Conservation (phyloP, 2,113 vertebrate species). For the Rhizomys pruinosus region DNA sequence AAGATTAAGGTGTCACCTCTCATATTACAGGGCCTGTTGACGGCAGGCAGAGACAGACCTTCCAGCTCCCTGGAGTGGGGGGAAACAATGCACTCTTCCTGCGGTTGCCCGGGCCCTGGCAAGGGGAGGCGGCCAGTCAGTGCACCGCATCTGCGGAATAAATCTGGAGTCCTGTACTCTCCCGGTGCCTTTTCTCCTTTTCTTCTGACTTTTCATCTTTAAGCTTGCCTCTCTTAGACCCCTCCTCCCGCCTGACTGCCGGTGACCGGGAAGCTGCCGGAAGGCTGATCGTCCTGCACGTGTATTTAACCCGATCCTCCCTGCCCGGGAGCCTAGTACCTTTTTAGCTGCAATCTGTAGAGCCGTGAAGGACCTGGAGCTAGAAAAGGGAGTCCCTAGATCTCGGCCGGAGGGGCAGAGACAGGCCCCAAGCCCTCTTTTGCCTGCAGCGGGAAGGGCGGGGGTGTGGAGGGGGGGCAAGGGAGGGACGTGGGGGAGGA, state of each 20-base stretch:
- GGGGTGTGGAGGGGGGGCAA: neutral
- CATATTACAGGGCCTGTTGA: conserved; percentile 84
- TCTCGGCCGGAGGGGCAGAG: neutral
- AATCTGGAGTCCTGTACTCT: conserved; percentile 38
- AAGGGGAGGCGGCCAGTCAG: neutral
- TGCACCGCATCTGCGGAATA: conserved; percentile 59
- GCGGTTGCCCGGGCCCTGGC: conserved; percentile 38
- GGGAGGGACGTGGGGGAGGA: conserved; percentile 54
- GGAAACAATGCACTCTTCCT: conserved; percentile 39
- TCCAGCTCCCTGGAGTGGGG: conserved; percentile 16
- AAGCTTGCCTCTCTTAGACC: conserved; percentile 51
- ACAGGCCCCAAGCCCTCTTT: neutral
- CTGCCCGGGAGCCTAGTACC: conserved; percentile 16
- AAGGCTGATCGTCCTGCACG: conserved; percentile 62
- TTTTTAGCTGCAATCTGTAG: neutral
- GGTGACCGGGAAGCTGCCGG: conserved; percentile 42
- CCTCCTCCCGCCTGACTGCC: conserved; percentile 61
- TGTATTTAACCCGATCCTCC: conserved; percentile 82
- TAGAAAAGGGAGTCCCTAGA: conserved; percentile 11
- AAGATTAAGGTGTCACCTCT: conserved; percentile 88
- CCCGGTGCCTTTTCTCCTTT: neutral
- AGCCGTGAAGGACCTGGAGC: neutral
- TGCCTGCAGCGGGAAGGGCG: neutral
- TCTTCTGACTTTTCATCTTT: conserved; percentile 59
- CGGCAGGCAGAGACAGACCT: conserved; percentile 81